Conservation (phyloP, 35 echinoderm and acorn worm genomes). For the Chiridota heheva region DNA sequence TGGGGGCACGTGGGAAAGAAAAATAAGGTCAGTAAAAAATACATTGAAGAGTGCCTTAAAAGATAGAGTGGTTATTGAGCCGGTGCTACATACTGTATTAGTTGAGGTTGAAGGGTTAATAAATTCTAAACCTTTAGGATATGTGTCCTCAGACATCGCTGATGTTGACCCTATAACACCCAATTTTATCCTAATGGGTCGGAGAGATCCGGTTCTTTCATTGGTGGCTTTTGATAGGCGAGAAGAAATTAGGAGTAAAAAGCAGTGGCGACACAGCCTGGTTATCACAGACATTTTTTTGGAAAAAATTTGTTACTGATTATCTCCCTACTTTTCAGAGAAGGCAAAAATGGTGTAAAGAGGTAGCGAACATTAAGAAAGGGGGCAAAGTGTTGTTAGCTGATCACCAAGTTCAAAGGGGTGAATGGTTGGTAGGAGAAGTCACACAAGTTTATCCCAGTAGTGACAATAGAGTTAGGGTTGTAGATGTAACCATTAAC, state of each 20-base stretch:
- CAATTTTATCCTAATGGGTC: conserved; percentile 45
- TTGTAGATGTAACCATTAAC: conserved; percentile 10
- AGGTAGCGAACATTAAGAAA: background rate
- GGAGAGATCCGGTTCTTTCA: conserved; percentile 28
- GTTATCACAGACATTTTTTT: conserved; percentile 26
- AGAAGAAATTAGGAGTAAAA: conserved; percentile 28
- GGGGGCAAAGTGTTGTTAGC: background rate
- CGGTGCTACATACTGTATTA: conserved; percentile 30
- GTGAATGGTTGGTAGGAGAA: conserved; percentile 19
- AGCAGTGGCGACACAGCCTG: conserved; percentile 36
- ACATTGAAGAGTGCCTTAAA: conserved; percentile 6
- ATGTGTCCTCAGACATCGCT: conserved; percentile 35
- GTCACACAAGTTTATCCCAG: conserved; percentile 8
- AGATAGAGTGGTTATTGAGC: conserved; percentile 19
- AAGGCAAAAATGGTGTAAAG: conserved; percentile 27
- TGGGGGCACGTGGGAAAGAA: conserved; percentile 2
- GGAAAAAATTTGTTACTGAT: conserved; percentile 1
- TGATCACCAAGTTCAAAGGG: background rate
- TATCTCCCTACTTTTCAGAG: conserved; percentile 27
- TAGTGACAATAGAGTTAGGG: conserved; percentile 12
- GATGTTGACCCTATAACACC: conserved; percentile 36
- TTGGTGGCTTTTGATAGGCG: conserved; percentile 1
- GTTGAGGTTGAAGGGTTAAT: conserved; percentile 26
- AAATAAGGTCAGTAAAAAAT: conserved; percentile 10
- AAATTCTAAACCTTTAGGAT: conserved; percentile 40